Evolutionary conservation across 2,113 vertebrate species (phyloP).

Genomic region (Zapornia atra): DNA sequence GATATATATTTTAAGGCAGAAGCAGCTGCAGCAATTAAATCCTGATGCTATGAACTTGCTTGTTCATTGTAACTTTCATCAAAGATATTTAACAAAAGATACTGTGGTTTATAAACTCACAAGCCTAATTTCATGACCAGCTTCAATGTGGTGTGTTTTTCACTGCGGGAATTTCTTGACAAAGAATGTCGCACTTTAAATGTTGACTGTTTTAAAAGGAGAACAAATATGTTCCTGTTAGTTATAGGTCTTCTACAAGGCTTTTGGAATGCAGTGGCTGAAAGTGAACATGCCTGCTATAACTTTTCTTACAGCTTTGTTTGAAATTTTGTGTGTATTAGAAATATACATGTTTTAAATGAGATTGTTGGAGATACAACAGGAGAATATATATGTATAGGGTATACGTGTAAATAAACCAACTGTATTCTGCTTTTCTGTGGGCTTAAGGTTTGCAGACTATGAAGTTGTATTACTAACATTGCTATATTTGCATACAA

Average conservation of each 20-base stretch:
- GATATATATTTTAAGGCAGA: background rate
- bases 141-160: background rate
- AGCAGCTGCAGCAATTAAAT: background rate
- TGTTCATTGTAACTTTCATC: background rate
- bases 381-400: background rate
- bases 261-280: background rate
- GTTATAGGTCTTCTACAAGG: background rate
- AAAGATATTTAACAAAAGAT: background rate
- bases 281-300: background rate
- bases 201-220: background rate
- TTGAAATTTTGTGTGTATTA: background rate
- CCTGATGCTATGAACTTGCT: background rate
- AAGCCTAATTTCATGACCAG: background rate
- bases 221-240: background rate
- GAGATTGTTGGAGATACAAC: background rate
- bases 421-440: background rate
- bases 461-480: background rate
- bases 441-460: background rate
- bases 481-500: background rate
- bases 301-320: fast-evolving
- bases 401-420: background rate
- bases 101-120: background rate
- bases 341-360: background rate
- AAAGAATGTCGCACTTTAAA: background rate
- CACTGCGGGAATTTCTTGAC: background rate